Conservation (phyloP, 2,797 vertebrate species). For the Chloroceryle amazona region DNA sequence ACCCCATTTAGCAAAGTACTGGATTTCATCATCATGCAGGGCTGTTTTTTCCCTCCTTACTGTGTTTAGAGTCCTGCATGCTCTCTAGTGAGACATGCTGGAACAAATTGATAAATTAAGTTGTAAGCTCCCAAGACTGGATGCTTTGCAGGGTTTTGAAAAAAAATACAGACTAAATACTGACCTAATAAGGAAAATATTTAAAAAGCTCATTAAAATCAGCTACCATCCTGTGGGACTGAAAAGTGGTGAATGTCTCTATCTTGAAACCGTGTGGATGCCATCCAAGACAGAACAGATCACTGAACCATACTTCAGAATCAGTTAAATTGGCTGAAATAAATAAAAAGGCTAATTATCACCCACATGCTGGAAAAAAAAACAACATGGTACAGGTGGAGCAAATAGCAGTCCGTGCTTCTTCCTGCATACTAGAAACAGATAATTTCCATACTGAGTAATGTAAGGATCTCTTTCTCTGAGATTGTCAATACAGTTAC, state of each 20-base stretch:
- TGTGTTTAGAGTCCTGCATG: neutral
- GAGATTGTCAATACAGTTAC: neutral
- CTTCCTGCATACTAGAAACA: neutral
- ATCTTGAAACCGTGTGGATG: neutral
- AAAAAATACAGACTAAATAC: neutral
- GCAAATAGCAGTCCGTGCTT: neutral
- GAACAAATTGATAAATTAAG: slow-evolving; percentile 16
- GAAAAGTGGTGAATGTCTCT: neutral
- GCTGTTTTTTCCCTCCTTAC: neutral
- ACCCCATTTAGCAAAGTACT: slow-evolving; percentile 41
- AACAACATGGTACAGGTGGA: neutral
- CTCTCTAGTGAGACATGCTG: neutral
- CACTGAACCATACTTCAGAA: neutral
- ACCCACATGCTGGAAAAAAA: neutral
- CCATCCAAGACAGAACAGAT: neutral
- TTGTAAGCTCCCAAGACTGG: neutral
- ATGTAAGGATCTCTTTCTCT: neutral
- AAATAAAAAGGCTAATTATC: slow-evolving; percentile 22
- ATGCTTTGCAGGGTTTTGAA: neutral
- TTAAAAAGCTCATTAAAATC: neutral
- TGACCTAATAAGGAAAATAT: neutral
- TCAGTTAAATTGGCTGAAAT: slow-evolving; percentile 25
- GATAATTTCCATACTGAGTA: neutral
- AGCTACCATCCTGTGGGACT: neutral
- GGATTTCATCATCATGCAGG: slow-evolving; percentile 17